These are phyloP conservation scores for Clarias gariepinus DNA, from an alignment of 2,113 vertebrate genomes.

Conservation along the genomic window DNA sequence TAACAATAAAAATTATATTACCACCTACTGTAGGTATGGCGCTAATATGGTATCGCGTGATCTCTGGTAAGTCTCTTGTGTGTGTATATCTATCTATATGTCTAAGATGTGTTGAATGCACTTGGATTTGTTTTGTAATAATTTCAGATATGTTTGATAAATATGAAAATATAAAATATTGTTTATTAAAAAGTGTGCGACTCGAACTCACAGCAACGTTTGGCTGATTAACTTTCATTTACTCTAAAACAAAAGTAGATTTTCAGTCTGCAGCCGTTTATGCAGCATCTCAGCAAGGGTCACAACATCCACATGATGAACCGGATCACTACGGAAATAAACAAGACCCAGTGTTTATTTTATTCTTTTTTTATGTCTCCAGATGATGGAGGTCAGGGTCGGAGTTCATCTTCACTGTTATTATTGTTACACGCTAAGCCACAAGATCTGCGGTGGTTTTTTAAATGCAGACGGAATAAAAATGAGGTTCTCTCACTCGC, in stretches of 20 bases:
- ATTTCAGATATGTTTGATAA: neutral
- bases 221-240: neutral
- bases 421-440: neutral
- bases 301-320: neutral
- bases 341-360: neutral
- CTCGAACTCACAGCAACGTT: neutral
- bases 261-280: neutral
- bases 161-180: too few species aligned
- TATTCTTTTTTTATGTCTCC: neutral
- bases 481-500: neutral
- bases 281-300: neutral
- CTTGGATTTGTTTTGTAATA: neutral
- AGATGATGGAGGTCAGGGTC: neutral
- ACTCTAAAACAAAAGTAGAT: neutral
- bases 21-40: too few species aligned
- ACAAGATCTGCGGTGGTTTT: neutral
- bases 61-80: too few species aligned
- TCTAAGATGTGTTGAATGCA: neutral
- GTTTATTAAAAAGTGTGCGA: neutral
- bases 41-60: too few species aligned
- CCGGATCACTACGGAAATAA: neutral
- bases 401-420: neutral
- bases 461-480: neutral
- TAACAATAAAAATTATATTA: too few species aligned
- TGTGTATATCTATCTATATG: too few species aligned